Evolutionary conservation across 2,113 vertebrate genomes (phyloP).

Genomic region (Cyanocitta stelleri): DNA sequence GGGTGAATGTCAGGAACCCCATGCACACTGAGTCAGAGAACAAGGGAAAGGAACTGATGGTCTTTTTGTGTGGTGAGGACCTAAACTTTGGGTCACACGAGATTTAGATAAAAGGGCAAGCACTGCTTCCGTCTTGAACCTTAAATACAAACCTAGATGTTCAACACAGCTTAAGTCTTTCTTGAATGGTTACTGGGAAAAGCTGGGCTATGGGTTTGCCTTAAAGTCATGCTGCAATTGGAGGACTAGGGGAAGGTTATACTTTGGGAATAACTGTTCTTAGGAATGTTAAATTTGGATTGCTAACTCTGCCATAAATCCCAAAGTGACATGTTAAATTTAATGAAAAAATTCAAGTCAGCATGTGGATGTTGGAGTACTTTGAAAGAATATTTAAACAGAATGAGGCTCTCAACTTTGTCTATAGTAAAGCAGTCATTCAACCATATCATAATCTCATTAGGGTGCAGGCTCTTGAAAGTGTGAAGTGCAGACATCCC

Average conservation of each 20-base stretch:
- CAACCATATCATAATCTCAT: constrained; percentile 15
- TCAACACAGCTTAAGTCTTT: not conserved
- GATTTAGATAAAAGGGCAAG: not conserved
- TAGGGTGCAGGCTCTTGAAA: constrained; percentile 27
- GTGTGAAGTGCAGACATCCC: constrained; percentile 23
- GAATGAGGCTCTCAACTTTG: not conserved
- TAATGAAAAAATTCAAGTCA: constrained; percentile 17
- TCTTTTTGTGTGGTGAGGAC: not conserved
- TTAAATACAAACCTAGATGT: not conserved
- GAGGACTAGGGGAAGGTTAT: not conserved
- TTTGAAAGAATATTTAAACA: constrained; percentile 14
- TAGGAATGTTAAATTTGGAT: not conserved
- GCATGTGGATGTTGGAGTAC: not conserved
- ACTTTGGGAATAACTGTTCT: not conserved
- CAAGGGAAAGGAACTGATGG: not conserved
- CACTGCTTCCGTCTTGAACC: not conserved
- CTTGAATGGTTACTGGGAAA: not conserved
- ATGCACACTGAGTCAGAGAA: not conserved
- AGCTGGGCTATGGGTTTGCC: not conserved
- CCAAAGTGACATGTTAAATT: not conserved
- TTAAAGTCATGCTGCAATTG: not conserved
- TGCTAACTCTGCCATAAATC: constrained; percentile 2
- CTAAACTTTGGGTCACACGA: not conserved
- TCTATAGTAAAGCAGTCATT: not conserved
- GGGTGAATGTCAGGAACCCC: not conserved